Evolutionary conservation across 1,140 invertebrate genomes (phyloP).

Genomic region (Danaus melanippus): DNA sequence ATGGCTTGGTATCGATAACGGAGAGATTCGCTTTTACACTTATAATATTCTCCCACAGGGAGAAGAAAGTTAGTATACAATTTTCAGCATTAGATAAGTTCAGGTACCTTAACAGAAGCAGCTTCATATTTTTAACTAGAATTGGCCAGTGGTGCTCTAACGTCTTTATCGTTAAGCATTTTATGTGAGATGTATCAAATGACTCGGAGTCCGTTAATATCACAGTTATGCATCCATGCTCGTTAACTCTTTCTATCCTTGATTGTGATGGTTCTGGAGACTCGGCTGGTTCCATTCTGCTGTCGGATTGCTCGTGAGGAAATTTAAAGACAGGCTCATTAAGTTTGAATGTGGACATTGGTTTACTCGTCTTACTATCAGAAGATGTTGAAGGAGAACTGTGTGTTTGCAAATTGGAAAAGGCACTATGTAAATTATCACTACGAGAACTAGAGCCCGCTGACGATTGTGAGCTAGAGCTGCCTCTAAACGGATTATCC

Average conservation of each 20-base stretch:
- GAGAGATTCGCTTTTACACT: conserved; percentile 92
- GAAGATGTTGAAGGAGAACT: conserved; percentile 52
- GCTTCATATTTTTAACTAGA: conserved; percentile 78
- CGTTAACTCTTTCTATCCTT: conserved; percentile 57
- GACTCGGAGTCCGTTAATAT: conserved; percentile 83
- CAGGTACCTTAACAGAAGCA: conserved; percentile 71
- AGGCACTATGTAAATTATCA: conserved; percentile 56
- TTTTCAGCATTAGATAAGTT: conserved; percentile 76
- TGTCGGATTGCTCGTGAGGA: conserved; percentile 29
- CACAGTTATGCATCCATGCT: conserved; percentile 76
- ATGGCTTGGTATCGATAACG: conserved; percentile 89
- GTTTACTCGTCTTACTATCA: conserved; percentile 32
- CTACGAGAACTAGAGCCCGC: conserved; percentile 46
- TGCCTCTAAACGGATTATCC: conserved; percentile 60
- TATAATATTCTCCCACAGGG: conserved; percentile 92
- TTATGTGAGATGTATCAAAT: conserved; percentile 85
- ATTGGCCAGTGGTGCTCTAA: conserved; percentile 87
- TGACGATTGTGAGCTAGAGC: conserved; percentile 36
- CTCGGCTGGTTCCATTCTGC: conserved; percentile 35
- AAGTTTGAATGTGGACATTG: conserved; percentile 42
- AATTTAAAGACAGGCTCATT: conserved; percentile 60
- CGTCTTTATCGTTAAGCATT: conserved; percentile 87
- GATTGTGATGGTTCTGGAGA: conserved; percentile 46
- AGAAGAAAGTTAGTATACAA: conserved; percentile 85
- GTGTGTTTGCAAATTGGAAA: conserved; percentile 63